Evolutionary conservation across 2,113 vertebrate species (phyloP), one percentile per base, ranked within the genome.

Genomic region (Lipotes vexillifer): DNA sequence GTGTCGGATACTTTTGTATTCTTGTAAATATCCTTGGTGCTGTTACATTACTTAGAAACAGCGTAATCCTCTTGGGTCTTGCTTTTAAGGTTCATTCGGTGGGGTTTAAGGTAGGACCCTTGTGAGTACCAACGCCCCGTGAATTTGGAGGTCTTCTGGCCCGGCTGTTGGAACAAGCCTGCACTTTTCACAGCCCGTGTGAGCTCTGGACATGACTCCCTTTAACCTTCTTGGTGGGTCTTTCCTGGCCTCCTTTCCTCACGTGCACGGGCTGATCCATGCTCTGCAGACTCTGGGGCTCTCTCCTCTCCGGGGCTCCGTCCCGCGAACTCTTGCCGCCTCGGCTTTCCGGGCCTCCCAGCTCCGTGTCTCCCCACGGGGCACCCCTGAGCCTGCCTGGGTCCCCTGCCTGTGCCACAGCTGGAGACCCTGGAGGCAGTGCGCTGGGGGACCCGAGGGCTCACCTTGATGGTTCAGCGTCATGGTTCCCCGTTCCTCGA

Each of bases 251-350:
- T 29, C 4, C 0, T 0, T 25, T 41, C n/a, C 61, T 68, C n/a
- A 1, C 20, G 5, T 3, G 12, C 59, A 23, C 1, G 36, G 5
- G 44, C 21, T 72, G n/a, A 49, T n/a, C 8, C 38, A 4, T 1
- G 31, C 83, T 88, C 52, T 9, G 38, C 59, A 63, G 68, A 49
- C 55, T 7, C 29, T 2, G 4, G 23, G 84, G 33, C n/a, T 66
- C 57, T 15, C 65, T 92, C 69, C 46, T 55, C n/a, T 57, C 31
- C 1, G 1, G 44, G 5, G 49, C 46, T 29, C 44, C 4, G 3
- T 44, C 65, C 41, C 38, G 77, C 1, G 11, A 41, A 57, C 75
- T 33, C 46, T 3, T 14, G 65, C 6, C 6, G 29, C 52, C 90
- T 46, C 25, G n/a, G 41, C 33, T 52, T 61, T 18, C n/a, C 4